Base-by-base conservation (phyloP, 2,113 vertebrate genomes). In the Xyliphius kryptos region DNA sequence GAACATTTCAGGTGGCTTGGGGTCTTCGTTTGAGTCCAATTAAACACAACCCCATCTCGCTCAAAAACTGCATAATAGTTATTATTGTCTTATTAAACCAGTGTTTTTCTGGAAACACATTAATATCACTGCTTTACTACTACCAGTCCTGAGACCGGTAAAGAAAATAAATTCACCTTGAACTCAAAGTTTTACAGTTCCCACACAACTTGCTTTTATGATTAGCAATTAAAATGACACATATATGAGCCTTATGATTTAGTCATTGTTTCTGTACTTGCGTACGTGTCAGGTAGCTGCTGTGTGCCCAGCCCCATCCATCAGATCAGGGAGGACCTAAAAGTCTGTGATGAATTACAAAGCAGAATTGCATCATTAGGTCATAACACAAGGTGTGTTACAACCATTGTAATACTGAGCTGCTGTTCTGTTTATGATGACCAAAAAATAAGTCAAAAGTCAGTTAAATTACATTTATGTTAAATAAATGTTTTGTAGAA, bases 321-420 rank as follows among this genome's bases (percentile, higher is more conserved):
- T 44, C 48, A 50, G 15, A 9, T 36, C 48, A 36, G 36, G 36
- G 44, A 64, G 49, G 46, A 41, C 26, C 61, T 70, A 44, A 55
- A 36, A 43, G 58, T 14, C 5, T 47, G 20, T 70, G 50, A 22
- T 59, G 36, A 61, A 70, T 49, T 65, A 20, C 38, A 63, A 51
- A 53, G 4, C 10, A 13, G 16, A 13, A 55, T 70, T 60, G 36
- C 36, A 55, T 60, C 62, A 66, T 32, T 37, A 51, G 16, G n/a
- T 40, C 14, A 21, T 54, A 63, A 54, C 37, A 21, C 37, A 49
- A 61, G 21, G 56, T 21, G 56, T 55, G 62, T 47, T 26, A 48
- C 32, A 8, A 43, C 20, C 11, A 50, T 38, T 50, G 52, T 21
- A 56, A 58, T 6, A 36, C n/a, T 32, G 12, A 47, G 15, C 36